These are phyloP conservation scores for Zaprionus inermis DNA, from an alignment of 1,140 invertebrate species.

Conservation along the genomic window DNA sequence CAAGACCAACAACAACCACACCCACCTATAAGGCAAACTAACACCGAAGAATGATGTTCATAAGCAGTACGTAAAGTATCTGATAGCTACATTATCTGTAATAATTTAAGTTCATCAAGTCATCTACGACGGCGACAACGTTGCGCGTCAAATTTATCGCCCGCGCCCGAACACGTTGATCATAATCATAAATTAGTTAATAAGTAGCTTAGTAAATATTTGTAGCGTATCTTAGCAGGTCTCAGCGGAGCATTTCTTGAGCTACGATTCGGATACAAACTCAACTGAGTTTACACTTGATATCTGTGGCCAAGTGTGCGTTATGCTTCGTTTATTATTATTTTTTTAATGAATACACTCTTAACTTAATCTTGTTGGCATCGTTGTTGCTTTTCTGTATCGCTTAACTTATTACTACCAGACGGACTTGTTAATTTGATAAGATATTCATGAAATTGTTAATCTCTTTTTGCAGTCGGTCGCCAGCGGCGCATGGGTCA, in stretches of 20 bases:
- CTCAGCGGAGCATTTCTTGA: constrained; percentile 29
- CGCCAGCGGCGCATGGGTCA: constrained; percentile 83
- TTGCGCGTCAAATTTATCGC: constrained; percentile 45
- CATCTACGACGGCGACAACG: constrained; percentile 2
- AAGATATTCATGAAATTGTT: constrained; percentile 32
- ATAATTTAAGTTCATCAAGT: constrained; percentile 5
- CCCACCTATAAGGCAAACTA: constrained; percentile 61
- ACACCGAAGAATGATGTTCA: constrained; percentile 79
- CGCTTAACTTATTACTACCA: constrained; percentile 15
- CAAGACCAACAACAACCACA: constrained; percentile 51
- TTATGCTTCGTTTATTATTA: constrained; percentile 46
- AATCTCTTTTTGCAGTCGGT: constrained; percentile 70
- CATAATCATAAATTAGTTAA: constrained; percentile 28
- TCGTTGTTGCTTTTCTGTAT: constrained; percentile 47
- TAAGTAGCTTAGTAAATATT: constrained; percentile 60
- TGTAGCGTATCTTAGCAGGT: constrained; percentile 41
- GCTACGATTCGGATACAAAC: constrained; percentile 29
- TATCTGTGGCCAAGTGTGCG: constrained; percentile 30
- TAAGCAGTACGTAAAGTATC: constrained; percentile 73
- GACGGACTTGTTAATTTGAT: background rate
- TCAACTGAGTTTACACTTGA: constrained; percentile 44
- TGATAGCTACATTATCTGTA: constrained; percentile 29
- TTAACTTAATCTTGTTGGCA: background rate
- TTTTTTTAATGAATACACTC: background rate
- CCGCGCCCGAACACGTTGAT: background rate